Base-by-base conservation (phyloP, 1,140 invertebrate species). In the Macrobrachium rosenbergii region DNA sequence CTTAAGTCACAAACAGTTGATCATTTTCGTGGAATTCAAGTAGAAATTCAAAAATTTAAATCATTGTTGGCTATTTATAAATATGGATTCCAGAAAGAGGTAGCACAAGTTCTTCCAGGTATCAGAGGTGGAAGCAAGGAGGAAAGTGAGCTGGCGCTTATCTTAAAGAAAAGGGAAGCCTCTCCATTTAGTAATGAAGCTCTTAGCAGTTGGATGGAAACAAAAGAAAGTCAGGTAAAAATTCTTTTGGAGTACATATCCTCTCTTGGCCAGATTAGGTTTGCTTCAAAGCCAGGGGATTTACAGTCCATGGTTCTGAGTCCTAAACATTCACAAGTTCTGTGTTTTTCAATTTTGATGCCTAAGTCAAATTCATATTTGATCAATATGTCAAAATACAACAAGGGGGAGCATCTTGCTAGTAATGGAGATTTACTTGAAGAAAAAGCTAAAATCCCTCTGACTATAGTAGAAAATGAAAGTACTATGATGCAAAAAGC, bases 261-360 rank as follows among this genome's bases (percentile, higher is more conserved):
- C 14, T 23, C 77, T 17, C 17, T 79, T 45, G 17, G 19, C 14
- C 52, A 79, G 17, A 79, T 79, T 37, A 79, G 62, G 59, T 79
- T 79, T 60, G 77, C 52, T 16, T 58, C 77, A 21, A 16, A 79
- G 2, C 77, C 77, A 23, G 77, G 77, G n/a, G 77, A 79, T 21
- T 79, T 79, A 59, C 19, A 79, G 77, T 79, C 77, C 14, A 23
- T 79, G 45, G 23, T 79, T 23, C 58, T 79, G 77, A 79, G 58
- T 60, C 77, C 77, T 19, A 21, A 79, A 19, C 28, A 60, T 60
- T 28, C 43, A 16, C 62, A 79, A 17, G 28, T n/a, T 23, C 58
- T 79, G 17, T 79, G 77, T 59, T 59, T 79, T 17, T 21, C 16
- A 17, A 79, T 79, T 79, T 79, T 59, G 14, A 5, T 79, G 58